phyloP scores from a whole-genome alignment of 2,797 vertebrate genomes.

The Tauraco hartlaubi region DNA sequence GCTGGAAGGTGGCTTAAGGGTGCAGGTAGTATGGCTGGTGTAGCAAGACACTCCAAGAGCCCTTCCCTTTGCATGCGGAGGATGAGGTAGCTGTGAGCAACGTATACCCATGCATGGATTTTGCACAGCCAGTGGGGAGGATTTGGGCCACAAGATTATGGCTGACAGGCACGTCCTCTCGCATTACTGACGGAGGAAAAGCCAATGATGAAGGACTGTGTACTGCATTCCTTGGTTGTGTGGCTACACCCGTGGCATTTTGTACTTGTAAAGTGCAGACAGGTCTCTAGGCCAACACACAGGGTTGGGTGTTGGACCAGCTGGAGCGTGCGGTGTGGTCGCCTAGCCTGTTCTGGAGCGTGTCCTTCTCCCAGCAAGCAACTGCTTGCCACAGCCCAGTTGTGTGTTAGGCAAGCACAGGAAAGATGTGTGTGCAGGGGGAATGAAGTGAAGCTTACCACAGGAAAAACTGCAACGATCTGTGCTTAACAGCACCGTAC shows the following conservation, averaged over 20 bases:
- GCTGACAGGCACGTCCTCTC: background rate
- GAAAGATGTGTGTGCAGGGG: background rate
- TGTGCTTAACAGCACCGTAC: background rate
- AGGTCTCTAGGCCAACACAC: background rate
- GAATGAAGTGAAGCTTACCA: background rate
- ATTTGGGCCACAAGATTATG: background rate
- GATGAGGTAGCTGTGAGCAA: background rate
- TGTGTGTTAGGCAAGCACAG: background rate
- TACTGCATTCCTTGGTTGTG: background rate
- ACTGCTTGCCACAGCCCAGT: background rate
- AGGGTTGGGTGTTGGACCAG: background rate
- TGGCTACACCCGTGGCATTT: background rate
- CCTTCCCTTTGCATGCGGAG: background rate
- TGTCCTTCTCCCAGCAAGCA: background rate
- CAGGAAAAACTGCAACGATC: background rate
- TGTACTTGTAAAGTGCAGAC: background rate
- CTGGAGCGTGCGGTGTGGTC: fast-evolving
- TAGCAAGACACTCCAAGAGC: fast-evolving
- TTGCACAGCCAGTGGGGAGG: background rate
- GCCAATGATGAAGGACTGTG: fast-evolving
- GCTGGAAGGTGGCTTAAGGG: background rate
- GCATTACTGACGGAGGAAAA: background rate
- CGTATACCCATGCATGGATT: background rate
- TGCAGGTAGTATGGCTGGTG: background rate
- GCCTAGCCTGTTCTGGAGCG: fast-evolving